Conservation (phyloP, 2,888 invertebrate species). For the Exephanes ischioxanthus region DNA sequence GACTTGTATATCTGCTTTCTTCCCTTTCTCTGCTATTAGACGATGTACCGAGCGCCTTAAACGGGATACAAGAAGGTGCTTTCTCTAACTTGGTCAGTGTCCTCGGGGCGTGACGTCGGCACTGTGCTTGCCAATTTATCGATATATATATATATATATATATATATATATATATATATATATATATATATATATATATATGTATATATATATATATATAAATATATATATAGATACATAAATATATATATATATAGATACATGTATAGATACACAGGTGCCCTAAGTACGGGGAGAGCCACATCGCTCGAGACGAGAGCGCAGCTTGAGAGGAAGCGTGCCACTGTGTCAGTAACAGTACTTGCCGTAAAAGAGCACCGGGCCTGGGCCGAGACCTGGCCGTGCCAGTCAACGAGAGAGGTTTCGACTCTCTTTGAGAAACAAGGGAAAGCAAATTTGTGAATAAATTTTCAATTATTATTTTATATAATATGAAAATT, state of each 20-base stretch:
- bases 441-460: slow-evolving; percentile 37
- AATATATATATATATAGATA: neutral
- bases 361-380: slow-evolving; percentile 76
- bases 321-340: slow-evolving; percentile 75
- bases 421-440: slow-evolving; percentile 64
- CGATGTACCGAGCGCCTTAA: neutral
- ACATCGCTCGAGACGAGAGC: neutral
- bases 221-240: neutral
- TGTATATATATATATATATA: neutral
- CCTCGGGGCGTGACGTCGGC: slow-evolving; percentile 13
- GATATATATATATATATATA: neutral
- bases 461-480: neutral
- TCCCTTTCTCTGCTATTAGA: slow-evolving; percentile 27
- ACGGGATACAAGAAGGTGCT: slow-evolving; percentile 30
- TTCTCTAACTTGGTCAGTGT: slow-evolving; percentile 39
- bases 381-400: slow-evolving; percentile 65
- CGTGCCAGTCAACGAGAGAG: slow-evolving; percentile 68
- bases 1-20: slow-evolving; percentile 60
- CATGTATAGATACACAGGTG: slow-evolving; percentile 32
- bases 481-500: neutral
- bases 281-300: slow-evolving; percentile 28
- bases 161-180: neutral
- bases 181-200: neutral
- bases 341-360: slow-evolving; percentile 83
- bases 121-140: slow-evolving; percentile 1